Conservation (phyloP, 2,113 vertebrate species). For the Numenius arquata region DNA sequence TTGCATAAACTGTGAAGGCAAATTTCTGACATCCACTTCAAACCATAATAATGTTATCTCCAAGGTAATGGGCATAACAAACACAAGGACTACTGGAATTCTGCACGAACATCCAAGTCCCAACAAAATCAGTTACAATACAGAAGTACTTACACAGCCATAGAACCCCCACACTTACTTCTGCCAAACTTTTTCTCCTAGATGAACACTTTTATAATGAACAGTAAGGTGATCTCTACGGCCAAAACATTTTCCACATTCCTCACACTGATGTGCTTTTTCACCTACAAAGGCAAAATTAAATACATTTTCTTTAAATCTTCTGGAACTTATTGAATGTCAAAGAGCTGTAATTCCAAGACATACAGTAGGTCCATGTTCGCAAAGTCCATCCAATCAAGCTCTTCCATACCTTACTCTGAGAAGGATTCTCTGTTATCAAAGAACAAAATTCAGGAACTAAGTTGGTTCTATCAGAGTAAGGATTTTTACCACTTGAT, state of each 20-base stretch:
- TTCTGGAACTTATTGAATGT: neutral
- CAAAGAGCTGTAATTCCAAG: neutral
- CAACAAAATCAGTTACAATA: neutral
- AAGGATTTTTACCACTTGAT: neutral
- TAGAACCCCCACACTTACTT: constrained; percentile 78
- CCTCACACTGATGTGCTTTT: constrained; percentile 97
- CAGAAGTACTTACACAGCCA: neutral
- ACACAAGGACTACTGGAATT: neutral
- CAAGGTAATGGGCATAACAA: neutral
- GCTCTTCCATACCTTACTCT: neutral
- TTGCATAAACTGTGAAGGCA: neutral
- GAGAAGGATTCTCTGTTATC: neutral
- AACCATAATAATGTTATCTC: neutral
- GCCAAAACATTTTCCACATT: constrained; percentile 97
- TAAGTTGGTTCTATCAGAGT: neutral
- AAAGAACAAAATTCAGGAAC: neutral
- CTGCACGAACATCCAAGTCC: neutral
- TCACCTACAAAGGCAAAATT: constrained; percentile 78
- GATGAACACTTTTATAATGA: constrained; percentile 95
- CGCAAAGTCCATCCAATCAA: neutral
- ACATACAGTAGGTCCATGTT: neutral
- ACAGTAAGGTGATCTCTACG: constrained; percentile 95
- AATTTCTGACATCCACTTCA: neutral
- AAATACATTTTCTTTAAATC: neutral
- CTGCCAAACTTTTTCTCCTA: constrained; percentile 98